Conservation (phyloP, 2,113 vertebrate genomes). For the Ursus arctos region DNA sequence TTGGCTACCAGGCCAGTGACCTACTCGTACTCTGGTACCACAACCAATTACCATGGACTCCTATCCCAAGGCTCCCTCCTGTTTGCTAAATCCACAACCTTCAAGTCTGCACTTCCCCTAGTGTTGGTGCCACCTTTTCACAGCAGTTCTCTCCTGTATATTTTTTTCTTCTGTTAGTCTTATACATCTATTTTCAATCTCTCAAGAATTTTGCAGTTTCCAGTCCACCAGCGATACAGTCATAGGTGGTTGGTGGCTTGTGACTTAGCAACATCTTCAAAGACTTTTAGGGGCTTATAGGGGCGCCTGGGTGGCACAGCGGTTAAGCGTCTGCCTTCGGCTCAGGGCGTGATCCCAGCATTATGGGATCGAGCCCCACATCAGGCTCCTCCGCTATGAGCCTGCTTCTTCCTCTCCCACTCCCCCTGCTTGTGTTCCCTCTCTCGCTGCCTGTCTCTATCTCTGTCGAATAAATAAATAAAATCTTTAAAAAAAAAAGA, state of each 20-base stretch:
- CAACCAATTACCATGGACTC: background rate
- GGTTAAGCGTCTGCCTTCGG: too few species aligned
- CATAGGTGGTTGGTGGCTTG: background rate
- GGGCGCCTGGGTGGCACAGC: too few species aligned
- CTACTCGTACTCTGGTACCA: background rate
- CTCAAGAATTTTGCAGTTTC: background rate
- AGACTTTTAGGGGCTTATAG: too few species aligned
- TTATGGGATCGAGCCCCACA: too few species aligned
- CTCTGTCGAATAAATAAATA: too few species aligned
- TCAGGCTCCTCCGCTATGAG: too few species aligned
- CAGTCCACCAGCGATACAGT: background rate
- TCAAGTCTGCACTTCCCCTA: background rate
- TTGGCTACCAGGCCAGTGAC: background rate
- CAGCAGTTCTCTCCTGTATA: background rate
- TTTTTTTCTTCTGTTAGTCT: constrained; percentile 17
- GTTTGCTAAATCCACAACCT: background rate
- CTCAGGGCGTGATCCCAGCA: too few species aligned
- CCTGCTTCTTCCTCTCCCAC: too few species aligned
- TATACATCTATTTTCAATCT: background rate
- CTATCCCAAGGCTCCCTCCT: background rate
- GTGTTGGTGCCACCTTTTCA: background rate
- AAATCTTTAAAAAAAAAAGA: background rate
- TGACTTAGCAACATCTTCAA: constrained; percentile 14
- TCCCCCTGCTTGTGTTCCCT: too few species aligned
- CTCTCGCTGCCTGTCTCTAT: too few species aligned